Base-by-base conservation (phyloP, 2,888 invertebrate species). In the Yponomeuta malinellus region DNA sequence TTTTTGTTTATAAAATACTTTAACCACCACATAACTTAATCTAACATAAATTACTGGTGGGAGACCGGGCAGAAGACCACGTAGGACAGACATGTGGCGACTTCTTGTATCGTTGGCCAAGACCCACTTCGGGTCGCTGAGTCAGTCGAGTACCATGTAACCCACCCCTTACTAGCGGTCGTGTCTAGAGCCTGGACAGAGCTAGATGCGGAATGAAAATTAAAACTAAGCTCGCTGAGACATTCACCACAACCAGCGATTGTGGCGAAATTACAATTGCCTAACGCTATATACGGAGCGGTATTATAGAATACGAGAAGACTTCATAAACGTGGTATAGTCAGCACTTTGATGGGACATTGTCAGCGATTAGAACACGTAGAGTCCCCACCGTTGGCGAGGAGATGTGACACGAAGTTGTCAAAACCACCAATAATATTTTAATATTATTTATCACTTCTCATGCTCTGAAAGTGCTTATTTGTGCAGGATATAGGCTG, bases 151-250 rank as follows among this genome's bases (percentile, higher is more conserved):
- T 37, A 23, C 10, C 29, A 70, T 83, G 77, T 78, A 75, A 75
- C 69, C 71, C 5, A 12, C 29, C 76, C 76, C 78, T 78, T 76
- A 71, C 43, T 68, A 63, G 71, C 75, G 79, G 84, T 90, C 89
- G 89, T 89, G 89, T 33, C 59, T 70, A 63, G 23, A 63, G 70
- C 79, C 83, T 86, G 89, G 90, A 88, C 89, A 88, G 79, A 77
- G 81, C 78, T 77, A 77, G 78, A 71, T 65, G 83, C 80, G 83
- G 86, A 87, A 85, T 87, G 82, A 87, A 88, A 69, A 89, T 89
- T 89, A 88, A 90, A 89, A 88, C 85, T 85, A 82, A 86, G 81
- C 81, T 76, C 79, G 82, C 80, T 78, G 83, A 83, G 83, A 81
- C 81, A 78, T 33, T 31, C 65, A 65, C 65, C 65, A 29, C 65